Conservation (phyloP, 2,888 invertebrate genomes). For the Troides helena region DNA sequence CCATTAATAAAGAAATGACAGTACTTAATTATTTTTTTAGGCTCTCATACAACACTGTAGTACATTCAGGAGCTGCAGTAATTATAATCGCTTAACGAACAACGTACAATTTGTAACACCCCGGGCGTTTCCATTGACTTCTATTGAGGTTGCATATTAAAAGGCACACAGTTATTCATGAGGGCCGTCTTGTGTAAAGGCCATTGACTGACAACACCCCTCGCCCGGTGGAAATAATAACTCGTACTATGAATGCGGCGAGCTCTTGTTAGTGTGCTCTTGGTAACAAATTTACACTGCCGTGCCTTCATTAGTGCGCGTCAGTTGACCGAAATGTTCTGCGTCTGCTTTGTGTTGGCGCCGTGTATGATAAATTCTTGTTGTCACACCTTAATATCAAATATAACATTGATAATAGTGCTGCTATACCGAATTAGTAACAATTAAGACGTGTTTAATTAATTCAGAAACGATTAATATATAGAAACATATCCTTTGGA, state of each 20-base stretch:
- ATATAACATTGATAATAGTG: too few species aligned
- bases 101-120: background rate
- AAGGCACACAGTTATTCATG: slow-evolving; percentile 10
- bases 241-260: slow-evolving; percentile 24
- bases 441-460: too few species aligned
- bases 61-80: background rate
- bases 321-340: slow-evolving; percentile 26
- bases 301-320: slow-evolving; percentile 28
- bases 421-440: too few species aligned
- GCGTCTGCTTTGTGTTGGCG: background rate
- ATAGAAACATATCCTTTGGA: too few species aligned
- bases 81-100: background rate
- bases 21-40: too few species aligned
- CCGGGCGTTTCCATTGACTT: background rate
- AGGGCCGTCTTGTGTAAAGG: slow-evolving; percentile 13
- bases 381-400: background rate
- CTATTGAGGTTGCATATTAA: background rate
- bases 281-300: slow-evolving; percentile 23
- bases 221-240: slow-evolving; percentile 21
- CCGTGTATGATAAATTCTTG: slow-evolving; percentile 13
- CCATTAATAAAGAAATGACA: too few species aligned
- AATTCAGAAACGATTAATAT: too few species aligned
- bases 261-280: slow-evolving; percentile 25
- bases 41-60: too few species aligned
- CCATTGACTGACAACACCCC: slow-evolving; percentile 26